Evolutionary conservation across 2,888 invertebrate genomes (phyloP), one percentile per base, ranked within the genome.

Genomic region (Trisateles emortualis): DNA sequence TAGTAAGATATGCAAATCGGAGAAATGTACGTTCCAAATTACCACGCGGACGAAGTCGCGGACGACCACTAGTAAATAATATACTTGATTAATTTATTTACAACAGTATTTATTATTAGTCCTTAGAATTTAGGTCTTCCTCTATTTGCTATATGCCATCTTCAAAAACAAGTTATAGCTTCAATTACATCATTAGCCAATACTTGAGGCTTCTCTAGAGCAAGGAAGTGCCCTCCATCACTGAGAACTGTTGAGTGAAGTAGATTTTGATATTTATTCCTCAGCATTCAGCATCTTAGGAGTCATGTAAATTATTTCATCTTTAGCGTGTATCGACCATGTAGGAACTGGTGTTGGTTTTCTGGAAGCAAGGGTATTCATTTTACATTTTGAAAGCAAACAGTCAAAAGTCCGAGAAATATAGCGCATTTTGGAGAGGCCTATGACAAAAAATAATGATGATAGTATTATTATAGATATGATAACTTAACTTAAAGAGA

Each of bases 211-310:
- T 94, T 87, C 81, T 98, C 96, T 43, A 97, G 90, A 0, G 97
- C 96, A 0, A 95, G 94, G 87, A 97, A 98, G 82, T 98, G 98
- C 0, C 98, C 98, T 1, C 96, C 96, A 3, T 93, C 81, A 0
- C 90, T 78, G 58, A 95, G 81, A 40, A 95, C 92, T 0, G 93
- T 95, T 59, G 94, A 93, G 43, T 95, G 95, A 3, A 96, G 87
- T 3, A 97, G 72, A 73, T 96, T 96, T 0, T 74, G 74, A 75
- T 86, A 96, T 67, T 93, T 94, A 0, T 87, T 26, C 26, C 8
- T 26, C 9, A 26, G 9, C 82, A 38, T 85, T 82, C 8, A 96
- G 68, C 10, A 95, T 79, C 32, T 84, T 87, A 24, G 95, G 93
- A 0, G 95, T 91, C 10, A 85, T 78, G 43, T 94, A 93, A 0